Evolutionary conservation across 2,797 vertebrate species (phyloP).

Genomic region (Eutrigla gurnardus): DNA sequence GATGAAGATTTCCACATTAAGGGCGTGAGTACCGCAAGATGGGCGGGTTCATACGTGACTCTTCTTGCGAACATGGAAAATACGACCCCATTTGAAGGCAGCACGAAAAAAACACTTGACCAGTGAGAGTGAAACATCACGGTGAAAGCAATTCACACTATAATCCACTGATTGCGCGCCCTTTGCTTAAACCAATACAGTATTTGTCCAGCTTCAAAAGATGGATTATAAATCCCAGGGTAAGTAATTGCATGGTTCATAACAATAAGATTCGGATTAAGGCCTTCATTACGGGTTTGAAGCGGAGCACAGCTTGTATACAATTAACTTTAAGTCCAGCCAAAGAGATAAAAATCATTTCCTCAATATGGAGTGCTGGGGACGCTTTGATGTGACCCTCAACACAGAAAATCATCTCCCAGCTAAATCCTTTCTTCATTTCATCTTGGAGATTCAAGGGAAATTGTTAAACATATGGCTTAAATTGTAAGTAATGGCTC

Average conservation of each 20-base stretch:
- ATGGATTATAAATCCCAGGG: slow-evolving; percentile 83
- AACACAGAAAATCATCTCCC: slow-evolving; percentile 79
- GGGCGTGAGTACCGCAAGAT: not conserved
- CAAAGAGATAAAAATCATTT: slow-evolving; percentile 76
- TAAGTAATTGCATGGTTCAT: slow-evolving; percentile 86
- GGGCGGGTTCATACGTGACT: not conserved
- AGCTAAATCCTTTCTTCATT: slow-evolving; percentile 84
- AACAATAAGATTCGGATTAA: slow-evolving; percentile 87
- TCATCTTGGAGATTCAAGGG: slow-evolving; percentile 67
- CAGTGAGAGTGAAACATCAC: slow-evolving; percentile 31
- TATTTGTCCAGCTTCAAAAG: slow-evolving; percentile 75
- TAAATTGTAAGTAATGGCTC: slow-evolving; percentile 64
- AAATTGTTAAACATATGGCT: slow-evolving; percentile 81
- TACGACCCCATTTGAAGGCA: not conserved
- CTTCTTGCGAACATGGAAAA: not conserved
- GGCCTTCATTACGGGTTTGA: slow-evolving; percentile 85
- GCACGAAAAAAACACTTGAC: slow-evolving; percentile 2
- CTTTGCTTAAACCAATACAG: slow-evolving; percentile 61
- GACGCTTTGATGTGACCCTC: slow-evolving; percentile 70
- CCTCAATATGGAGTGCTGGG: slow-evolving; percentile 73
- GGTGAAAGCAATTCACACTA: slow-evolving; percentile 49
- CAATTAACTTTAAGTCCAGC: slow-evolving; percentile 77
- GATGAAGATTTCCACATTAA: not conserved
- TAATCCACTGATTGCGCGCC: slow-evolving; percentile 66
- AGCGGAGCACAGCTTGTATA: slow-evolving; percentile 83